Percentiles rank a stretch among this genome's conserved stretches.
Evolutionary conservation across 2,888 invertebrate genomes (phyloP).

Genomic region (Stramonita haemastoma): DNA sequence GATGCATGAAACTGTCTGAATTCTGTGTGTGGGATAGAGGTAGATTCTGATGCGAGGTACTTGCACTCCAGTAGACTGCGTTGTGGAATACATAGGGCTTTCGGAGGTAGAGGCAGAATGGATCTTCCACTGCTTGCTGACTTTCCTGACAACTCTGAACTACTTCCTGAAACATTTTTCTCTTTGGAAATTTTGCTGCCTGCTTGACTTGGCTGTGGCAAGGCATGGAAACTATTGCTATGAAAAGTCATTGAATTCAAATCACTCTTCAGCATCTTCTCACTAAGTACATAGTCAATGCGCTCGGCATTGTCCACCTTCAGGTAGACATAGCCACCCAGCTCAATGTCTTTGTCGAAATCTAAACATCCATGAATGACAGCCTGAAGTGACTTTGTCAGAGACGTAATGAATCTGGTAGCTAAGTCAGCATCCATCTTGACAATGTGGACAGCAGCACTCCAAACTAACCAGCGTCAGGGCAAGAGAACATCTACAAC

Average conservation of each 20-base stretch:
- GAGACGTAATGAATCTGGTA: conserved; percentile 48
- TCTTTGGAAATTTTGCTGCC: not conserved
- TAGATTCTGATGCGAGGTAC: not conserved
- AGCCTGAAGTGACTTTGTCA: conserved; percentile 50
- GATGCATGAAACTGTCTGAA: conserved; percentile 11
- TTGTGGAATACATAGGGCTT: not conserved
- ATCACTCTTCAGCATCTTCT: conserved; percentile 47
- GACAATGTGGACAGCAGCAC: not conserved
- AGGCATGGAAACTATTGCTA: conserved; percentile 48
- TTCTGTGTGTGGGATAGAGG: not conserved
- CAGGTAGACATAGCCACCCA: conserved; percentile 49
- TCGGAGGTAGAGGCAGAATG: not conserved
- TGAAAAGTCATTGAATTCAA: conserved; percentile 50
- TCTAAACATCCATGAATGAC: conserved; percentile 51
- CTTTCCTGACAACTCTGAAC: not conserved
- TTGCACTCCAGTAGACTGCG: conserved; percentile 13
- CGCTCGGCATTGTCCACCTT: conserved; percentile 46
- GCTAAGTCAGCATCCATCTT: conserved; percentile 46
- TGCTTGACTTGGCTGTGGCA: not conserved
- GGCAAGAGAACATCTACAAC: not conserved
- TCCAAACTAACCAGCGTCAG: not conserved
- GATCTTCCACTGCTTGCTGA: not conserved
- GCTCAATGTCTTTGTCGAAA: conserved; percentile 49
- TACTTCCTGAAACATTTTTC: not conserved
- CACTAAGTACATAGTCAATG: conserved; percentile 50